A percentile compares a stretch with the other conserved stretches of the same genome.
These are phyloP conservation scores for Poeciliopsis turrubarensis DNA, from an alignment of 2,113 vertebrate species.

Conservation along the genomic window DNA sequence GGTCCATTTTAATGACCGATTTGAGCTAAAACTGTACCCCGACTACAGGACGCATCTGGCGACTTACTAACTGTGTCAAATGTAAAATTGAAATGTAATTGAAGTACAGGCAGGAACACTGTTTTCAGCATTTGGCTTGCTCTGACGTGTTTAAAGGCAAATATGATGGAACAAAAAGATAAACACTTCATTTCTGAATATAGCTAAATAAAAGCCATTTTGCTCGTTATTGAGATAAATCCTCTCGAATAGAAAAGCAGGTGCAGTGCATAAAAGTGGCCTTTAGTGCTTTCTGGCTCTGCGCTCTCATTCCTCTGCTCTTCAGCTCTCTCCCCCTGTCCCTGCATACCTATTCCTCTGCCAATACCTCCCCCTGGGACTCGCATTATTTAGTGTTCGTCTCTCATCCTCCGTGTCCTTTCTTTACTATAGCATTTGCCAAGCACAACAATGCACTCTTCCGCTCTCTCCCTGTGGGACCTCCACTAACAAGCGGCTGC, in stretches of 20 bases:
- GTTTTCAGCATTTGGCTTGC: neutral
- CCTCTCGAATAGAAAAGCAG: neutral
- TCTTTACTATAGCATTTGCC: conserved; percentile 30
- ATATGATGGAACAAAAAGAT: neutral
- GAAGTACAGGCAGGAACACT: neutral
- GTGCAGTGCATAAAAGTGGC: neutral
- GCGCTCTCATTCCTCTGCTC: neutral
- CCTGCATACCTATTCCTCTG: neutral
- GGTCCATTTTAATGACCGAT: too few relatives aligned
- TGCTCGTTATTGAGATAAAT: neutral
- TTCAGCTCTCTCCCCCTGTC: neutral
- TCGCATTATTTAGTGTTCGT: conserved; percentile 31
- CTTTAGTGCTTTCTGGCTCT: conserved; percentile 1
- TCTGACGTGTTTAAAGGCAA: neutral
- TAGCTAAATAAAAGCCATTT: neutral
- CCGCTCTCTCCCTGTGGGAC: conserved; percentile 36
- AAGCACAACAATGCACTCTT: neutral
- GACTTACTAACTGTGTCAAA: neutral
- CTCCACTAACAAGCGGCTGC: conserved; percentile 64
- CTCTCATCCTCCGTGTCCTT: conserved; percentile 33
- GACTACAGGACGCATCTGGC: neutral
- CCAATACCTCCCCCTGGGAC: conserved; percentile 35
- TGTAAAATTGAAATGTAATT: neutral
- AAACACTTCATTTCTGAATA: neutral
- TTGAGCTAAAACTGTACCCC: too few relatives aligned